Evolutionary conservation across 2,888 invertebrate genomes (phyloP), one percentile per base, ranked within the genome.

Genomic region (Eilema depressum): DNA sequence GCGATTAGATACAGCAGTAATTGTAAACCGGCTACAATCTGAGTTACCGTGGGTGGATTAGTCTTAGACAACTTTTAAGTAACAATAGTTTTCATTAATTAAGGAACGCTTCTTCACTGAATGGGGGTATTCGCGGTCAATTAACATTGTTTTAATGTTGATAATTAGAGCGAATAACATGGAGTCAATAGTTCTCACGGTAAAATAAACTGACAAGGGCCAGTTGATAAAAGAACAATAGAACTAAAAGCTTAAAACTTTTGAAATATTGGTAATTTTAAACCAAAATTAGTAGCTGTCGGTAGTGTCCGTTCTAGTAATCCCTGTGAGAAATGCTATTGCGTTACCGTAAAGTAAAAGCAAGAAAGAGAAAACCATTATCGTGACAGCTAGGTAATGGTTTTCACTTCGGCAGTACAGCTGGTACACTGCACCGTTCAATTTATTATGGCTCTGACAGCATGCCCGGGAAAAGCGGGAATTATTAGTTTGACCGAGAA

Each of bases 1-100:
- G 59, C 62, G 30, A 72, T 72, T 72, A 59, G 68, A 62, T 37
- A 62, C 63, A 56, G 33, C 53, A 30, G n/a, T 63, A 59, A 60
- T 59, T 69, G 62, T 69, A 56, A 66, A 60, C 71, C 47, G 65
- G 68, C 47, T 64, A 30, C 59, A 66, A 17, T 25, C 20, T 70
- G 47, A 62, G 37, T 61, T 67, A 60, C 61, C 25, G 57, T 66
- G 62, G 47, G 26, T 56, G 30, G 30, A 65, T 65, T n/a, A 66
- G 37, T 66, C 23, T 41, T 20, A 20, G 25, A 33, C 11, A 47
- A 17, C 56, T 64, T 61, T 25, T 12, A 60, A 60, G 37, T 37
- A 59, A 63, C 33, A 68, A 57, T 62, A 33, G 33, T n/a, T 63
- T 57, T 63, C 33, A 37, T 30, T 62, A 62, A 60, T 66, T 33